Evolutionary conservation across 1,140 invertebrate species (phyloP).

Genomic region (Drosophila malerkotliana): DNA sequence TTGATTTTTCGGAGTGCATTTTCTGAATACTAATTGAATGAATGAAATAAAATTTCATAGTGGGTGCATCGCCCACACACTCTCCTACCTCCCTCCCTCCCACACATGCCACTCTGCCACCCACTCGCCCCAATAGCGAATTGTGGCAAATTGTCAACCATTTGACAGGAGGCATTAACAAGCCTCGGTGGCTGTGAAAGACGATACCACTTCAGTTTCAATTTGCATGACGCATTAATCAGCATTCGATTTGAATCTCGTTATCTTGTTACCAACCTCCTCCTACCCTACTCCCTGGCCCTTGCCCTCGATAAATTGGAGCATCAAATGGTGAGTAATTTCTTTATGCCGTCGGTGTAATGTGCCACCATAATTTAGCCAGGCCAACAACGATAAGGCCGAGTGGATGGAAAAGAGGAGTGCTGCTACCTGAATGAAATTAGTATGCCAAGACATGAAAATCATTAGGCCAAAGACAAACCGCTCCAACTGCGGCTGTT

Average conservation of each 20-base stretch:
- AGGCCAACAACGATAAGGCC: slow-evolving; percentile 13
- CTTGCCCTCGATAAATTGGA: slow-evolving; percentile 63
- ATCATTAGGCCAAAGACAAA: slow-evolving; percentile 60
- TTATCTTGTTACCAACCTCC: slow-evolving; percentile 43
- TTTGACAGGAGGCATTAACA: slow-evolving; percentile 41
- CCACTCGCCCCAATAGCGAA: slow-evolving; percentile 2
- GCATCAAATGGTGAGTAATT: slow-evolving; percentile 77
- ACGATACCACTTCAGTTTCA: slow-evolving; percentile 62
- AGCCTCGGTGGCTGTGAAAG: slow-evolving; percentile 20
- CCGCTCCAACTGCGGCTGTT: slow-evolving; percentile 20
- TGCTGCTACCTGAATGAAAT: slow-evolving; percentile 54
- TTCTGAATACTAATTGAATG: too few relatives aligned
- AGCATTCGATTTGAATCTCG: slow-evolving; percentile 76
- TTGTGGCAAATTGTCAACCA: slow-evolving; percentile 49
- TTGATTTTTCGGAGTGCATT: too few relatives aligned
- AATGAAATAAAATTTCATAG: background rate
- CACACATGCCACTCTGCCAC: slow-evolving; percentile 12
- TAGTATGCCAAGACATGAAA: slow-evolving; percentile 75
- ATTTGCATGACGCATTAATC: slow-evolving; percentile 73
- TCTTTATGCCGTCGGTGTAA: slow-evolving; percentile 56
- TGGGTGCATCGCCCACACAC: background rate
- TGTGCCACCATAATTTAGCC: slow-evolving; percentile 68
- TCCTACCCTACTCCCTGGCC: slow-evolving; percentile 4
- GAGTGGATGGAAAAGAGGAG: background rate
- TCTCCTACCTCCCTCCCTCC: background rate